phyloP scores from a whole-genome alignment of 2,888 invertebrate genomes.

The Acanthosoma haemorrhoidale region DNA sequence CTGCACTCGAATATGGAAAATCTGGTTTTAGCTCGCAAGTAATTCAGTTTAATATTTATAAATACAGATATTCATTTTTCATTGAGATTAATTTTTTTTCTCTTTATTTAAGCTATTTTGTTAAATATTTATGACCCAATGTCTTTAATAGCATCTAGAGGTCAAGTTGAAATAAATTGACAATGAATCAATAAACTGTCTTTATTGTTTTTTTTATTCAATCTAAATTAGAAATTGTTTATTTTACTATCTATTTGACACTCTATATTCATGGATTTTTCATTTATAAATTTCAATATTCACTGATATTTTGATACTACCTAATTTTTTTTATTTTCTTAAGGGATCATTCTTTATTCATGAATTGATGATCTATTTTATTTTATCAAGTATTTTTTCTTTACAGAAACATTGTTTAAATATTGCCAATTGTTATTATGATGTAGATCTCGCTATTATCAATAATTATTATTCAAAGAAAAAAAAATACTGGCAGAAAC shows the following conservation, averaged over 20 bases:
- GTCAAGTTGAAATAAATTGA: no score
- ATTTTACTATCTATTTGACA: background rate
- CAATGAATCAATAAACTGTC: background rate
- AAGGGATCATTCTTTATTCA: background rate
- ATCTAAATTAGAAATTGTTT: background rate
- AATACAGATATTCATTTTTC: no score
- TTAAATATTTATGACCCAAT: background rate
- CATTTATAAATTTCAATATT: background rate
- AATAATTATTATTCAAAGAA: background rate
- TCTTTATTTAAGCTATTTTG: no score
- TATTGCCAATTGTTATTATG: background rate
- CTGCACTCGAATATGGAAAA: conserved; percentile 81
- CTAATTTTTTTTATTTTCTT: background rate
- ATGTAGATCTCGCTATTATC: background rate
- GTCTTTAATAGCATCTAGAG: background rate
- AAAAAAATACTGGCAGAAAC: background rate
- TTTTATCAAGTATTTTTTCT: background rate
- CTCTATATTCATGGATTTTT: background rate
- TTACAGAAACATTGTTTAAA: background rate
- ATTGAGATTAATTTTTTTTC: no score
- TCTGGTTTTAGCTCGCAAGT: conserved; percentile 68
- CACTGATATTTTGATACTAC: background rate
- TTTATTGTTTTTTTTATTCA: background rate
- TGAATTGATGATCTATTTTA: background rate
- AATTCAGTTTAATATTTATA: conserved; percentile 21